Base-by-base conservation (phyloP, 2,113 vertebrate genomes). In the Conger conger region DNA sequence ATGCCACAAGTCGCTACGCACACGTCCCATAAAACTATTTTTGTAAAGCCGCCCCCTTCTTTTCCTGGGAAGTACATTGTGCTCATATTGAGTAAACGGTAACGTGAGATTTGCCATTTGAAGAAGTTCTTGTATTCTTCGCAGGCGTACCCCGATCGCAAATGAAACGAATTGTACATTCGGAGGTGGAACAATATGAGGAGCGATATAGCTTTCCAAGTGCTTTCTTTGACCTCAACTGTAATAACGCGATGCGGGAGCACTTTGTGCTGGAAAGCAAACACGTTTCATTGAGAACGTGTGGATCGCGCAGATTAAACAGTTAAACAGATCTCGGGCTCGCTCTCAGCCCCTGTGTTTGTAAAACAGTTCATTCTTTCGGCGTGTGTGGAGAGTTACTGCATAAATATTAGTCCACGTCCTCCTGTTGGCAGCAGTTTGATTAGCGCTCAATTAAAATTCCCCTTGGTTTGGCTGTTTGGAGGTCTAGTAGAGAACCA, bases 331-430 rank as follows among this genome's bases (percentile, higher is more conserved):
- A 84, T 82, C 40, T 63, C 76, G 2, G 8, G 40, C 54, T 85
- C 38, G 27, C 37, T 35, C 17, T 50, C 42, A 42, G 27, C 73
- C 30, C n/a, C 30, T 23, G 76, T 88, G 85, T 89, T 87, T 87
- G 86, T 53, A 78, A 88, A 87, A 80, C 86, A 83, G 87, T 78
- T 30, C 53, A 86, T 57, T 87, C 45, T 54, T 80, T 30, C 68
- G 37, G 36, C 20, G 84, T 37, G 38, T 83, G 81, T 68, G 16
- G 50, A 35, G 23, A 79, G 68, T 85, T 86, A 86, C 81, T 86
- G 89, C 73, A 78, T 84, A 89, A 89, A 91, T 86, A 89, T 91
- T 88, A 82, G 82, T 87, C 87, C 57, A 68, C 82, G 76, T 83
- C 85, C 86, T 53, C 82, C 77, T 84, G 80, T 79, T 11, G 45